phyloP scores from a whole-genome alignment of 2,113 vertebrate species.

The Callopanchax toddi region DNA sequence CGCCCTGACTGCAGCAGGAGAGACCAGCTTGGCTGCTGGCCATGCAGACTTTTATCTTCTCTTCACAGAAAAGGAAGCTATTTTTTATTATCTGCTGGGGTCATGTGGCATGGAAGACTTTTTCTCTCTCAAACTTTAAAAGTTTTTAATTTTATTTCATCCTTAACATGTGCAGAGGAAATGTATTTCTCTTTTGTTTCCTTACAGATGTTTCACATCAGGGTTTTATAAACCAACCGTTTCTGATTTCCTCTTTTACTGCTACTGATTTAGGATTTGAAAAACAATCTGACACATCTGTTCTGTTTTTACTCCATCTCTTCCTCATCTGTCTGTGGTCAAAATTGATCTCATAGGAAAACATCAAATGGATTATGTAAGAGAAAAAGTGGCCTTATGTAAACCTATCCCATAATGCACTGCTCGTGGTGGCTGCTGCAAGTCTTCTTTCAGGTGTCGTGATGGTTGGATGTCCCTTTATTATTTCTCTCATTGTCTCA shows the following conservation, averaged over 20 bases:
- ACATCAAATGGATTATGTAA: constrained; percentile 80
- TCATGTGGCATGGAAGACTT: constrained; percentile 19
- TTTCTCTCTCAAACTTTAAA: constrained; percentile 26
- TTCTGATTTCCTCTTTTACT: neutral
- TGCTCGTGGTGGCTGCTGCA: constrained; percentile 51
- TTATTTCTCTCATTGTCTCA: constrained; percentile 61
- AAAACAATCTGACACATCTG: neutral
- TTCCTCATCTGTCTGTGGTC: constrained; percentile 40
- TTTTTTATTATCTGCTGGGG: constrained; percentile 38
- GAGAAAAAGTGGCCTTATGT: constrained; percentile 76
- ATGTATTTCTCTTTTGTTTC: constrained; percentile 12
- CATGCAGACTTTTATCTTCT: constrained; percentile 45
- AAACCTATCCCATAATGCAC: constrained; percentile 67
- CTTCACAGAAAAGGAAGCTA: constrained; percentile 18
- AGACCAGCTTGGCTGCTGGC: constrained; percentile 30
- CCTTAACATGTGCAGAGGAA: constrained; percentile 8
- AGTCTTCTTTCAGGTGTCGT: constrained; percentile 32
- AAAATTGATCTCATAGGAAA: constrained; percentile 79
- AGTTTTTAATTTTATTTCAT: constrained; percentile 18
- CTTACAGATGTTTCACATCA: constrained; percentile 22
- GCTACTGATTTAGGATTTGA: too few species aligned
- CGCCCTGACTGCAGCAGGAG: constrained; percentile 8
- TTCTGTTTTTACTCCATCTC: neutral
- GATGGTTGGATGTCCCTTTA: constrained; percentile 24
- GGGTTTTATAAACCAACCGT: constrained; percentile 9